Evolutionary conservation across 1,140 invertebrate genomes (phyloP), one percentile per base, ranked within the genome.

Genomic region (Trichonephila clavata): DNA sequence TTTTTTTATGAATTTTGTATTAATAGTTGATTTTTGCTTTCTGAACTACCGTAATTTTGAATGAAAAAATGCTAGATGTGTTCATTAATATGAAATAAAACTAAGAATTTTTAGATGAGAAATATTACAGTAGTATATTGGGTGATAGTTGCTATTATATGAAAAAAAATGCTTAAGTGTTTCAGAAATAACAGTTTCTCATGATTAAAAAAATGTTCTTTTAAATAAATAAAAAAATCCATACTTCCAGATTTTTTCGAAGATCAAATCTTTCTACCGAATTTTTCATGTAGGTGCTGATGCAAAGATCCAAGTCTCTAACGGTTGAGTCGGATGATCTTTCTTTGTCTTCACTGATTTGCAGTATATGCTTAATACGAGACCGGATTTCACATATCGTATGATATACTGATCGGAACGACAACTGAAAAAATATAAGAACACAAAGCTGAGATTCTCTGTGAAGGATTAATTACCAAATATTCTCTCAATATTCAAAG

Each of bases 231-330:
- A 84, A 59, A 10, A 57, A 60, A 57, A 94, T 84, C 80, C 95
- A 95, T 96, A 97, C 97, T 95, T 97, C 96, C 71, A 97, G 95
- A 94, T 96, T 96, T 93, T 96, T 96, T 21, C 96, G 96, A 5
- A 97, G 94, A 95, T 97, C 97, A 94, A 97, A 97, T 68, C 95
- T 96, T 68, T 97, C 96, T 4, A 96, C 95, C 5, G 96, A 97
- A 89, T 96, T 95, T 86, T 96, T 95, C n/a, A 97, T 94, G 94
- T 97, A 97, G 3, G 95, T 88, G 21, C 95, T 95, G 61, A 97
- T 95, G 39, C 96, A 95, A 50, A 95, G 93, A 94, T 97, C 96
- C 84, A 97, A 95, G 27, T 97, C 96, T 68, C 95, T 91, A n/a
- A 95, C 94, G 68, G 95, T 90, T 27, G 95, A 94, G 88, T 95